These are phyloP conservation scores for Oppia nitens DNA, from an alignment of 1,140 invertebrate species.

Conservation along the genomic window DNA sequence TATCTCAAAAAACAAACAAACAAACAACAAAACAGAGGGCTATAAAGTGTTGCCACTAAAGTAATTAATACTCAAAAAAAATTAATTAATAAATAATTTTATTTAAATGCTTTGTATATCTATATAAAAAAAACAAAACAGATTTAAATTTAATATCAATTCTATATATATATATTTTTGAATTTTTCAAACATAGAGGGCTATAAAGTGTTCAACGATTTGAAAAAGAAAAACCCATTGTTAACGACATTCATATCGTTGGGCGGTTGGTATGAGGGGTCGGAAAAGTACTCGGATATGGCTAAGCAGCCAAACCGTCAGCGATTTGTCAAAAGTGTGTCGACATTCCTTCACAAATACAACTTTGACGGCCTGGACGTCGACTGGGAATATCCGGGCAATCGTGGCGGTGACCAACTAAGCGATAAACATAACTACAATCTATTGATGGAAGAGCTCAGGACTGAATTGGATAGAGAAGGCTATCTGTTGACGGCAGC, in stretches of 20 bases:
- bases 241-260: constrained; percentile 59
- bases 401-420: constrained; percentile 33
- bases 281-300: constrained; percentile 58
- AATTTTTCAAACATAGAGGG: too few relatives aligned
- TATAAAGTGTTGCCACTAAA: too few relatives aligned
- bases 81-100: too few relatives aligned
- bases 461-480: constrained; percentile 31
- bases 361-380: constrained; percentile 89
- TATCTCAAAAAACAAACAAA: too few relatives aligned
- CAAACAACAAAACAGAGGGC: too few relatives aligned
- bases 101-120: too few relatives aligned
- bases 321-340: constrained; percentile 57
- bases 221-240: constrained; percentile 45
- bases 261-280: constrained; percentile 61
- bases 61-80: too few relatives aligned
- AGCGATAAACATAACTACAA: constrained; percentile 13
- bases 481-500: constrained; percentile 35
- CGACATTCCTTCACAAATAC: constrained; percentile 73
- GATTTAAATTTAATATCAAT: too few relatives aligned
- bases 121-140: too few relatives aligned
- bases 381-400: constrained; percentile 42
- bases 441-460: constrained; percentile 8
- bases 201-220: too few relatives aligned
- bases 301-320: constrained; percentile 55
- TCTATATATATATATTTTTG: too few relatives aligned